Evolutionary conservation across 2,113 vertebrate species (phyloP).

Genomic region (Macquaria ambigua): DNA sequence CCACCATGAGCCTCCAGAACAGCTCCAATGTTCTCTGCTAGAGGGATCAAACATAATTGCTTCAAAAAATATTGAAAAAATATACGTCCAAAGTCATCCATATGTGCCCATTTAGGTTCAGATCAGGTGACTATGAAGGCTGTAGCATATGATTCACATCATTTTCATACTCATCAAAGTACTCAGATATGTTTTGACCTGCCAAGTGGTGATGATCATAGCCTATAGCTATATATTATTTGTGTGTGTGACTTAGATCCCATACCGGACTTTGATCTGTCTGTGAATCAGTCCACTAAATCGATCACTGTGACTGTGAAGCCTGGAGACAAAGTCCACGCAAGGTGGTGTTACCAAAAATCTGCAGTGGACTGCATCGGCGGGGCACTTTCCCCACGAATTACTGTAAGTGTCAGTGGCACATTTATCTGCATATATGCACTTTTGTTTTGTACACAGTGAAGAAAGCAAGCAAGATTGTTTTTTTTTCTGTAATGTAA

Average conservation of each 20-base stretch:
- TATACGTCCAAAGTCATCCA: not conserved
- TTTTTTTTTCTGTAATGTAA: not conserved
- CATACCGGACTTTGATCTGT: constrained; percentile 60
- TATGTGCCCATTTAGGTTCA: not conserved
- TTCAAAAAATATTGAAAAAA: not conserved
- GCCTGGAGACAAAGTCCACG: constrained; percentile 10
- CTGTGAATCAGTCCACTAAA: constrained; percentile 55
- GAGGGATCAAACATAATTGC: too few species aligned
- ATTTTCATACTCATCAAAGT: not conserved
- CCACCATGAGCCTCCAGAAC: too few species aligned
- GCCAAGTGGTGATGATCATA: not conserved
- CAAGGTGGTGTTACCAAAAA: constrained; percentile 61
- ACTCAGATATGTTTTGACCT: not conserved
- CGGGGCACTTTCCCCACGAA: fast-evolving
- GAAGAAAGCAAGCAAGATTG: not conserved
- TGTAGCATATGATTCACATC: not conserved
- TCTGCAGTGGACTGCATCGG: fast-evolving
- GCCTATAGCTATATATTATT: not conserved
- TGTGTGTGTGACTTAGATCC: constrained; percentile 32
- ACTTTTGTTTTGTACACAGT: not conserved
- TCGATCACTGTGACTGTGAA: constrained; percentile 60
- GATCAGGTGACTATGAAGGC: not conserved
- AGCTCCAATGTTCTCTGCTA: too few species aligned
- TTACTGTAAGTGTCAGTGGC: constrained; percentile 43
- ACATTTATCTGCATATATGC: not conserved